phyloP scores from a whole-genome alignment of 2,888 invertebrate genomes.

The Caenorhabditis angaria region DNA sequence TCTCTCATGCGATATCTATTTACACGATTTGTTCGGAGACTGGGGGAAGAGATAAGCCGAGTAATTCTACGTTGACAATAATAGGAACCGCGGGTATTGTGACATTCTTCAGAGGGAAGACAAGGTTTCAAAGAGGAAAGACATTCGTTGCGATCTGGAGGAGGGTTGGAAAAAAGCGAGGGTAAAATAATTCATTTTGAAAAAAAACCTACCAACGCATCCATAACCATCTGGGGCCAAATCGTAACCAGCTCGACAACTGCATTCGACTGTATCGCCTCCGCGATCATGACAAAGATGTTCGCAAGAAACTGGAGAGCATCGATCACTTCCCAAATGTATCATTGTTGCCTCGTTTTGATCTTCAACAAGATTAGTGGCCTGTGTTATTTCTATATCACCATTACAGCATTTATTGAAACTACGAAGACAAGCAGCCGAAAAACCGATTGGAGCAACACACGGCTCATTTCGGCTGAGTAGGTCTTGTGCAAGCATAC shows the following conservation, averaged over 20 bases:
- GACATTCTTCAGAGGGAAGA: slow-evolving; percentile 49
- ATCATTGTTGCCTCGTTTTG: not conserved
- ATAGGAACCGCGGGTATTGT: slow-evolving; percentile 78
- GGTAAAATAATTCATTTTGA: slow-evolving; percentile 1
- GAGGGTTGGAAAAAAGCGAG: slow-evolving; percentile 8
- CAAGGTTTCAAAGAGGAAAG: slow-evolving; percentile 28
- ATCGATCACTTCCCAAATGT: slow-evolving; percentile 54
- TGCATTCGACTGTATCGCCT: slow-evolving; percentile 65
- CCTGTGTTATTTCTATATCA: slow-evolving; percentile 45
- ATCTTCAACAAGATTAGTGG: slow-evolving; percentile 43
- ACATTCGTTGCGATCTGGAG: slow-evolving; percentile 50
- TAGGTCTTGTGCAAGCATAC: slow-evolving; percentile 69
- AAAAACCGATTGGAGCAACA: slow-evolving; percentile 66
- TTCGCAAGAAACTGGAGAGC: slow-evolving; percentile 63
- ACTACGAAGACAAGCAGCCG: slow-evolving; percentile 61
- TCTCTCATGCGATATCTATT: slow-evolving; percentile 36
- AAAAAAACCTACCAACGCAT: slow-evolving; percentile 63
- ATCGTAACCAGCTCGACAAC: slow-evolving; percentile 67
- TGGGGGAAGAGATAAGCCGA: slow-evolving; percentile 26
- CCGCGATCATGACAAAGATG: slow-evolving; percentile 69
- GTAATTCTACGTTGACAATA: slow-evolving; percentile 76
- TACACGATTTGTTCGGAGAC: slow-evolving; percentile 5
- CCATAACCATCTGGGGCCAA: slow-evolving; percentile 66
- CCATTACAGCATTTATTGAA: slow-evolving; percentile 69
- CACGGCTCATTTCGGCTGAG: slow-evolving; percentile 62